A percentile compares a stretch with the other conserved stretches of the same genome.
Conservation (phyloP, 2,888 invertebrate species). For the Hirtodrosophila confusa region DNA sequence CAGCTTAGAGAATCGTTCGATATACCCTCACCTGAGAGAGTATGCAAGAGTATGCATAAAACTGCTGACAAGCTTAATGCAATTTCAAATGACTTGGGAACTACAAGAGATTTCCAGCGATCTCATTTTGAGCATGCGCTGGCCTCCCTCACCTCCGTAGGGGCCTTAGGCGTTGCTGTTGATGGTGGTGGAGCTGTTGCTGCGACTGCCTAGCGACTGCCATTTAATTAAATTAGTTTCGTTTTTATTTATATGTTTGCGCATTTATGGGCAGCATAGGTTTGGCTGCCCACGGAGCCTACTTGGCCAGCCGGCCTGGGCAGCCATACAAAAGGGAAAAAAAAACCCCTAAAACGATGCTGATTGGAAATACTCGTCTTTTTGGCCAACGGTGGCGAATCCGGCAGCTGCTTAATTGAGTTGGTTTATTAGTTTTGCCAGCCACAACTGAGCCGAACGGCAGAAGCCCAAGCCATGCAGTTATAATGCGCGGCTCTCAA, state of each 20-base stretch:
- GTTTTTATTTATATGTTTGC: slow-evolving; percentile 41
- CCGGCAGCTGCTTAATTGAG: slow-evolving; percentile 65
- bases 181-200: background rate
- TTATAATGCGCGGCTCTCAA: slow-evolving; percentile 10
- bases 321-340: slow-evolving; percentile 45
- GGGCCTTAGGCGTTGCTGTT: slow-evolving; percentile 13
- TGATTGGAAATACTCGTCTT: slow-evolving; percentile 37
- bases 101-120: slow-evolving; percentile 14
- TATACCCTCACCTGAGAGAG: slow-evolving; percentile 6
- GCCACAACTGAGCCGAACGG: slow-evolving; percentile 22
- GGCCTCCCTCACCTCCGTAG: background rate
- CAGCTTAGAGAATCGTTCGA: too few species aligned
- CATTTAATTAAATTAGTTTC: slow-evolving; percentile 72
- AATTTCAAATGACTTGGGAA: slow-evolving; percentile 7
- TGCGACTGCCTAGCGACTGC: slow-evolving; percentile 23
- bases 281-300: slow-evolving; percentile 20
- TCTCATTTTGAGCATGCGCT: slow-evolving; percentile 24
- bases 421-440: slow-evolving; percentile 67
- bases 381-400: slow-evolving; percentile 30
- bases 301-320: slow-evolving; percentile 5
- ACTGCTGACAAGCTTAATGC: slow-evolving; percentile 18
- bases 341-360: slow-evolving; percentile 33
- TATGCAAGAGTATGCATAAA: slow-evolving; percentile 30
- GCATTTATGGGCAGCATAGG: slow-evolving; percentile 38
- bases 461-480: slow-evolving; percentile 36